Base-by-base conservation (phyloP, 2,797 vertebrate genomes). In the Botia almorhae region DNA sequence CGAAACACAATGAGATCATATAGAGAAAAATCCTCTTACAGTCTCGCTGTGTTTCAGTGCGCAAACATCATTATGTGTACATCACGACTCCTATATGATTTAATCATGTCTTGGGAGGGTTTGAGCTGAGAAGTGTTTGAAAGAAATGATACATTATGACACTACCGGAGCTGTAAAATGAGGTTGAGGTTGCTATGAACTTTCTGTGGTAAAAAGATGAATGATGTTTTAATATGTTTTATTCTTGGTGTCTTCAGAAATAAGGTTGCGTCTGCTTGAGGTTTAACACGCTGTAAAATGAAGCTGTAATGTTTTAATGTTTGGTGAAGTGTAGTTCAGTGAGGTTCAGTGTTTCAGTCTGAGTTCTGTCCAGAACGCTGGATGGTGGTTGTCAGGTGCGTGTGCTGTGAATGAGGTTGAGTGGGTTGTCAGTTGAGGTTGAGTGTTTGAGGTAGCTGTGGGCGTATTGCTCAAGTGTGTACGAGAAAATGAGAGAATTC, bases 381-480 rank as follows among this genome's bases (percentile, higher is more conserved):
- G 21, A 17, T 70, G 67, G 70, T 78, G 56, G 43, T 71, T 78
- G 39, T 17, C 58, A 26, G 46, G 43, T 78, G 51, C 63, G 48
- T 70, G 67, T 71, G 61, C 26, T 61, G 17, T 51, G 70, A 78
- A 50, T 17, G 43, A 51, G 68, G 23, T 16, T 71, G 29, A 2
- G n/a, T 51, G 21, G n/a, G 12, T 39, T 78, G 67, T 63, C 43
- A 46, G 69, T 58, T n/a, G 12, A 16, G 65, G 75, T 69, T 56
- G 69, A 60, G 76, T 67, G 29, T 36, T 76, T 8, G 50, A 67
- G 48, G 67, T 48, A 17, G 48, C 48, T 76, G 8, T 55, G 69
- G 39, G 39, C 43, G 21, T 58, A 6, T 43, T 56, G 63, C 63
- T 68, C 43, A 26, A 26, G 23, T 26, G 23, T 26, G 23, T 26